Evolutionary conservation across 2,888 invertebrate species (phyloP).

Genomic region (Stenoptilia bipunctidactyla): DNA sequence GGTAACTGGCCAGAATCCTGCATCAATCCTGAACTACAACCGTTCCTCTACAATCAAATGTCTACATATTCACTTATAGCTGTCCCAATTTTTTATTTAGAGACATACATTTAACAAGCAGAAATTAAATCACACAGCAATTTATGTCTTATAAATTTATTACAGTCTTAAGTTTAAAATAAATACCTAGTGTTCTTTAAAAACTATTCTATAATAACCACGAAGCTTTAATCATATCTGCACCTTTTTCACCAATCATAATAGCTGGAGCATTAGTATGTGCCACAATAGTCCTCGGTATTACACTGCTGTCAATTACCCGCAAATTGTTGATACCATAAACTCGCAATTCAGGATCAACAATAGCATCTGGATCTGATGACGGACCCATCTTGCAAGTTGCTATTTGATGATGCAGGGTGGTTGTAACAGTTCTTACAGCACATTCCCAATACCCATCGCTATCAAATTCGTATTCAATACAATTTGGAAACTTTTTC

Average conservation of each 20-base stretch:
- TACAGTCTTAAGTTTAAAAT: too few relatives aligned
- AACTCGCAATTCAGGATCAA: conserved; percentile 73
- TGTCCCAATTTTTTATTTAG: too few relatives aligned
- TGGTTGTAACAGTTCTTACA: conserved; percentile 69
- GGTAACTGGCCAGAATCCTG: too few relatives aligned
- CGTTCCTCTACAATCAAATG: too few relatives aligned
- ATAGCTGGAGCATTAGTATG: conserved; percentile 78
- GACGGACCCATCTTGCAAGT: conserved; percentile 79
- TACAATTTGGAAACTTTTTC: conserved; percentile 68
- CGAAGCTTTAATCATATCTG: conserved; percentile 71
- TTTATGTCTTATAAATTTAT: too few relatives aligned
- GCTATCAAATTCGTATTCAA: conserved; percentile 56
- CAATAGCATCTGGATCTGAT: conserved; percentile 71
- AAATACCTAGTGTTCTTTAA: too few relatives aligned
- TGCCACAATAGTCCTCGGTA: conserved; percentile 75
- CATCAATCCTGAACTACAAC: too few relatives aligned
- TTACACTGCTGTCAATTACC: conserved; percentile 78
- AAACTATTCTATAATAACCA: conserved; percentile 43
- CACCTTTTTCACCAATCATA: conserved; percentile 81
- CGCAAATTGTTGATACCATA: conserved; percentile 73
- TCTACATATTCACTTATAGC: too few relatives aligned
- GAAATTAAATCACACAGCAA: too few relatives aligned
- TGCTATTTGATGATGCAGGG: conserved; percentile 77
- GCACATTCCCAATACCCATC: conserved; percentile 79
- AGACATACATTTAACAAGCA: too few relatives aligned